Percentiles rank a stretch among this genome's conserved stretches.
phyloP scores from a whole-genome alignment of 1,140 invertebrate species.

The Oryzaephilus surinamensis region DNA sequence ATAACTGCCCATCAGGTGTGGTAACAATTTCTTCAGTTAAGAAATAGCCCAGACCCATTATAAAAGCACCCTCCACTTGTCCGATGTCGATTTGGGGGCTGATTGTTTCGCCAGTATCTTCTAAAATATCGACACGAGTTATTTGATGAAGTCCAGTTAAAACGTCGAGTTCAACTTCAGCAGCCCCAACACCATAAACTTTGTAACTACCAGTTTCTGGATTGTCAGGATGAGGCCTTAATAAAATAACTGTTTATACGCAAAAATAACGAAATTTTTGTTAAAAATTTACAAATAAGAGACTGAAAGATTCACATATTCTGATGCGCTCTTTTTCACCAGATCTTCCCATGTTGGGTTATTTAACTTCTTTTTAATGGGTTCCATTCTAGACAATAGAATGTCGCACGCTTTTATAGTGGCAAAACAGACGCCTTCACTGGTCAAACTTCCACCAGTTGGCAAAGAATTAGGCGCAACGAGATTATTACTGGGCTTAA shows the following conservation, averaged over 20 bases:
- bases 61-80: constrained; percentile 76
- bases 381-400: constrained; percentile 50
- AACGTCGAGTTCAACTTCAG: constrained; percentile 51
- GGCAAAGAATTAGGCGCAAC: constrained; percentile 48
- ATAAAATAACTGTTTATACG: too few species aligned
- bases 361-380: constrained; percentile 44
- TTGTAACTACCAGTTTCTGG: constrained; percentile 7
- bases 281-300: too few species aligned
- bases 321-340: constrained; percentile 43
- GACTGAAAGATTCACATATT: constrained; percentile 44
- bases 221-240: constrained; percentile 15
- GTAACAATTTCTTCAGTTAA: constrained; percentile 62
- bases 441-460: constrained; percentile 55
- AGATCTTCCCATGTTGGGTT: constrained; percentile 57
- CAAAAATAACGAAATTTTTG: too few species aligned
- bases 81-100: constrained; percentile 74
- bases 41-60: constrained; percentile 78
- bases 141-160: constrained; percentile 61
- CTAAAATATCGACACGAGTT: constrained; percentile 58
- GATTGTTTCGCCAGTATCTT: constrained; percentile 65
- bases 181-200: constrained; percentile 22
- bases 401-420: constrained; percentile 61
- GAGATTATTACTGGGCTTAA: constrained; percentile 56
- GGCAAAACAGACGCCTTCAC: constrained; percentile 44
- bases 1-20: constrained; percentile 53